phyloP scores from a whole-genome alignment of 2,888 invertebrate species.

The Andrena bucephala region DNA sequence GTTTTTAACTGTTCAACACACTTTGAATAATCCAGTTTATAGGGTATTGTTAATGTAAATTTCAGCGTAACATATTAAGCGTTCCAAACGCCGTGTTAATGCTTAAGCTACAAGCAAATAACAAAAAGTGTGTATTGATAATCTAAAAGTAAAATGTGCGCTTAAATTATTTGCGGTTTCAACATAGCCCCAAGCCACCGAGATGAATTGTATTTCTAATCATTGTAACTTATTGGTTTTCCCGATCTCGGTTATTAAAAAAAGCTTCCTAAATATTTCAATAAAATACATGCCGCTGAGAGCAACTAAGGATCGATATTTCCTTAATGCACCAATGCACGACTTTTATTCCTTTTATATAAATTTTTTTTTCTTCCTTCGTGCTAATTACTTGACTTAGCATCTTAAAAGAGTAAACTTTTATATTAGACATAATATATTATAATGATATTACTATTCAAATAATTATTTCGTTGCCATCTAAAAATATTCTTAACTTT shows the following conservation, averaged over 20 bases:
- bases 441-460: slow-evolving; percentile 62
- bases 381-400: slow-evolving; percentile 61
- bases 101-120: slow-evolving; percentile 68
- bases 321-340: slow-evolving; percentile 34
- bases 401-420: slow-evolving; percentile 62
- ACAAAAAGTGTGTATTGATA: slow-evolving; percentile 61
- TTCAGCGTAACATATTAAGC: slow-evolving; percentile 60
- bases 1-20: slow-evolving; percentile 51
- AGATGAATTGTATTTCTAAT: slow-evolving; percentile 45
- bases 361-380: slow-evolving; percentile 40
- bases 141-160: slow-evolving; percentile 71
- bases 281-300: slow-evolving; percentile 66
- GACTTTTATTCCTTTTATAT: slow-evolving; percentile 22
- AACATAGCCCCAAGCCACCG: slow-evolving; percentile 68
- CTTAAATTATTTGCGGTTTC: slow-evolving; percentile 70
- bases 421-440: slow-evolving; percentile 67
- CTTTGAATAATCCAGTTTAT: slow-evolving; percentile 49
- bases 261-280: slow-evolving; percentile 49
- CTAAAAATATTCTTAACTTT: slow-evolving; percentile 73
- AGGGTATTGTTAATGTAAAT: slow-evolving; percentile 61
- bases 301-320: slow-evolving; percentile 46
- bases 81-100: slow-evolving; percentile 63
- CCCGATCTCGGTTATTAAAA: slow-evolving; percentile 53
- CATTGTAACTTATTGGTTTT: slow-evolving; percentile 33
- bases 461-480: slow-evolving; percentile 68